Base-by-base conservation (phyloP, 2,888 invertebrate genomes). In the Leuctra nigra region DNA sequence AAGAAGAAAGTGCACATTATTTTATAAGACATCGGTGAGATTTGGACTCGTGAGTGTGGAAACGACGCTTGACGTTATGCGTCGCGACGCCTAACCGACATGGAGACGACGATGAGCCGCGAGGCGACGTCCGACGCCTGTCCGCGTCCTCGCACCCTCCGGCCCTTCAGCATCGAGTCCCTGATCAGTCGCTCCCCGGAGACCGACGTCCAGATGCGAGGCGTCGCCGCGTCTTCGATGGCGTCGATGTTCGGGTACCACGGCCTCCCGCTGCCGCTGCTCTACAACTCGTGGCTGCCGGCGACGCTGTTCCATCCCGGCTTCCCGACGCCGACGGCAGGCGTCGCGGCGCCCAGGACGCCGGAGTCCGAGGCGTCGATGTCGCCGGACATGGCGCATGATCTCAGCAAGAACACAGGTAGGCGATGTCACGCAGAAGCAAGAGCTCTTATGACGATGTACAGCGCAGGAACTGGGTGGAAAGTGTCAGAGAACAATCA, bases 251-350 rank as follows among this genome's bases (percentile, higher is more conserved):
- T 59, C 29, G 56, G 56, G 1, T 59, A 56, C 35, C 58, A 55
- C 14, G 57, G 53, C 2, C 33, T 59, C 9, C 59, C 59, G 39
- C 44, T 59, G 11, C 58, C 58, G 7, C 33, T 59, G 23, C 38
- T 56, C 23, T 59, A 59, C 54, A 50, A 56, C 41, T 59, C 59
- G 9, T 59, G 59, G 59, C 48, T 58, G 46, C 58, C 58, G 7
- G 23, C 57, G 20, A 29, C 39, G 23, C 56, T 39, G 33, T 9
- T 33, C 39, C 55, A 44, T 22, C 55, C 47, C 18, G 46, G 48
- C 46, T n/a, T 54, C 53, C 4, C 36, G 22, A 13, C 56, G 50
- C 13, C 22, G 20, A 22, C 53, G 47, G 16, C 47, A 54, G 11
- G 54, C 39, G n/a, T 24, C 22, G 20, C 36, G 24, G 2, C 23